Evolutionary conservation across 2,113 vertebrate species (phyloP), one percentile per base, ranked within the genome.

Genomic region (Xenus cinereus): DNA sequence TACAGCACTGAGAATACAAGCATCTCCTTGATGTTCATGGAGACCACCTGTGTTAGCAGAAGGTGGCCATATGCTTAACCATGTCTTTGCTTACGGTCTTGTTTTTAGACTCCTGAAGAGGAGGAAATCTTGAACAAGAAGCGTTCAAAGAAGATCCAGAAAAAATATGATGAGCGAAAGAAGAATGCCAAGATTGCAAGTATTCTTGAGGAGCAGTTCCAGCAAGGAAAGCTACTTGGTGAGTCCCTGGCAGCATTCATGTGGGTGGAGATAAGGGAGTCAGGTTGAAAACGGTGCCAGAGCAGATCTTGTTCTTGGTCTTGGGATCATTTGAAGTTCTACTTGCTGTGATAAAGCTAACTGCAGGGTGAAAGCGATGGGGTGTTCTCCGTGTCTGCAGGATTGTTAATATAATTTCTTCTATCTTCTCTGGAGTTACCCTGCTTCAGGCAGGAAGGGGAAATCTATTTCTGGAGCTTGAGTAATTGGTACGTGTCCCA

Each of bases 111-210:
- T 80, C 99, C 99, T 50, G 99, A 99, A 73, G 99, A 99, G 89
- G 99, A 99, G 76, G 99, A 99, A 74, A 98, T 99, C 81, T 97
- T 99, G 94, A 99, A 99, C 97, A 99, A 99, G 98, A 99, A 99
- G 68, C 98, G 99, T 86, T 99, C 99, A n/a, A 99, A 99, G 98
- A 99, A 99, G 97, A 99, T 99, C 93, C 99, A 99, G 97, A 99
- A 99, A 96, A 99, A 99, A 92, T 99, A 99, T 0, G 99, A 99
- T 16, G 99, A 99, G 53, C 98, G 99, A 54, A 99, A 99, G 95
- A 99, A 99, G 98, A 98, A 97, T 2, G 98, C 99, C 50, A 99
- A 99, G 96, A 99, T 99, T 96, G 99, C 98, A 92, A 75, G 98
- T 53, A 98, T 99, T 90, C 96, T 99, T 80, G 99, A 99, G 96